Base-by-base conservation (phyloP, 2,797 vertebrate species). In the Melanotaenia nigrans region DNA sequence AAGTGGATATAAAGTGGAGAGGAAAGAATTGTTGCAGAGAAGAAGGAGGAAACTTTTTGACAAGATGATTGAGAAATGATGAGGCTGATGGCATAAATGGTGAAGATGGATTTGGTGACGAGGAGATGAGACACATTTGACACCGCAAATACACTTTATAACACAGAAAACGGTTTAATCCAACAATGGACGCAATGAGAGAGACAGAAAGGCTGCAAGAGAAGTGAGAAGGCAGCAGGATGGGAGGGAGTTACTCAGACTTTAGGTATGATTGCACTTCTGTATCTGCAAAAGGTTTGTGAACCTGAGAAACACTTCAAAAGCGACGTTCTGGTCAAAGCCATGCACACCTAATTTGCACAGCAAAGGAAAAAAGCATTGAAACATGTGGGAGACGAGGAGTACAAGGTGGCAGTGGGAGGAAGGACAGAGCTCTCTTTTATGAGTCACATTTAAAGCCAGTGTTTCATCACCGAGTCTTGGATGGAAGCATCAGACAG, bases 311-410 rank as follows among this genome's bases (percentile, higher is more conserved):
- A 89, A 88, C 82, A 84, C 83, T 91, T 85, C 62, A 80, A 57
- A 83, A 85, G 87, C 82, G 77, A 63, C 78, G 65, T 45, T 69
- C 18, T 55, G 84, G 79, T 90, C 81, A 88, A 60, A 89, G 87
- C 89, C 90, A 89, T 91, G 90, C 90, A 90, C 84, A 79, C 83
- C 71, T 77, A 45, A 74, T 77, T 65, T 75, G 36, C 73, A 84
- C 13, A 68, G 82, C 77, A 68, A 67, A 66, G 75, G 64, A 71
- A 78, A 75, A 79, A 69, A 87, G 86, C 85, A 65, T 81, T 83
- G n/a, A 78, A 69, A 73, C 53, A 84, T 64, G 73, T 71, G 81
- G 71, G 67, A 75, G 73, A 75, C 3, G 2, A 61, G 56, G 77
- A 84, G 90, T 65, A 81, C 71, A 58, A 71, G 78, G 45, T n/a